Percentiles rank a stretch among this genome's conserved stretches.
These are phyloP conservation scores for Diabrotica undecimpunctata DNA, from an alignment of 1,140 invertebrate genomes.

Conservation along the genomic window DNA sequence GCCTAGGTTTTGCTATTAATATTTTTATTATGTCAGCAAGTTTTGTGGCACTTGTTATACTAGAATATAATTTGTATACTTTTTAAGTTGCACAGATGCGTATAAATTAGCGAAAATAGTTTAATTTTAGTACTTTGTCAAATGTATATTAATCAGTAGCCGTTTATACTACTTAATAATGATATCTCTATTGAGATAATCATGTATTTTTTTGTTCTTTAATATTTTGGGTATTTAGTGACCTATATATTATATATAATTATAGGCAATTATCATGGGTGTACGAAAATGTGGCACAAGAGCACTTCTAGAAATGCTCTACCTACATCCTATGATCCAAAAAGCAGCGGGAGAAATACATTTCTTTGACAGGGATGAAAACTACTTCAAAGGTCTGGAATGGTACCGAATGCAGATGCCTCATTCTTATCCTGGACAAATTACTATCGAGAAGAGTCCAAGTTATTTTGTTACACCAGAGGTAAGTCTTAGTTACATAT, in stretches of 20 bases:
- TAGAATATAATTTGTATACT: too few species aligned
- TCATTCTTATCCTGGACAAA: slow-evolving; percentile 79
- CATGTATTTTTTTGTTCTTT: too few species aligned
- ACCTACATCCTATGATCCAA: slow-evolving; percentile 87
- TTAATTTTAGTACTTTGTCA: too few species aligned
- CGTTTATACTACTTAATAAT: too few species aligned
- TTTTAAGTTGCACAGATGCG: too few species aligned
- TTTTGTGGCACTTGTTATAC: too few species aligned
- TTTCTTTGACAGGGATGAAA: slow-evolving; percentile 90
- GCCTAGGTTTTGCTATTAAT: too few species aligned
- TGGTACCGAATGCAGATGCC: slow-evolving; percentile 95
- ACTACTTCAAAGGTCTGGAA: slow-evolving; percentile 84
- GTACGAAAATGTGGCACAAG: slow-evolving; percentile 92
- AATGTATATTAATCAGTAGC: too few species aligned
- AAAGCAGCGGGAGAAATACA: slow-evolving; percentile 91
- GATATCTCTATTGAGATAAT: too few species aligned
- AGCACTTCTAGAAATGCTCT: slow-evolving; percentile 90
- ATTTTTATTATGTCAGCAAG: too few species aligned
- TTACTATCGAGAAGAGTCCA: slow-evolving; percentile 96
- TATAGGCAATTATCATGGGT: slow-evolving; percentile 83
- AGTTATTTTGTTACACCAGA: slow-evolving; percentile 96
- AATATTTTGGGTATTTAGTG: too few species aligned
- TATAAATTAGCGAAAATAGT: too few species aligned
- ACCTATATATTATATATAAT: neutral
- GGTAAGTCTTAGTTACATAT: slow-evolving; percentile 60